phyloP scores from a whole-genome alignment of 2,888 invertebrate species.

The Baccha elongata region DNA sequence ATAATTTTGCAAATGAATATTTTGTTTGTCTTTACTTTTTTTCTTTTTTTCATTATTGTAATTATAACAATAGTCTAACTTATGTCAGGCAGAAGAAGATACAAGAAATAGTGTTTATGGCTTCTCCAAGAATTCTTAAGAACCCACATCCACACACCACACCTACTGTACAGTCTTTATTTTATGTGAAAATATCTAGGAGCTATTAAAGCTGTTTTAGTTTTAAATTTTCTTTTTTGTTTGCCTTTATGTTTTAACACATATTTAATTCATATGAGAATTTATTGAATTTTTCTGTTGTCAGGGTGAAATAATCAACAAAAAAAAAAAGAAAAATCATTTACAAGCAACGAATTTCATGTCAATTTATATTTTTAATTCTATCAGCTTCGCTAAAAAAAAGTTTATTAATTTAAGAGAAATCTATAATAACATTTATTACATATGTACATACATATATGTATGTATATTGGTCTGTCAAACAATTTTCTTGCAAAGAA shows the following conservation, averaged over 20 bases:
- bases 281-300: no score
- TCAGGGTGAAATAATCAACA: no score
- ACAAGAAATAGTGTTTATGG: constrained; percentile 43
- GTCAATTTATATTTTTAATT: no score
- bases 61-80: not conserved
- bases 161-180: no score
- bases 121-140: constrained; percentile 36
- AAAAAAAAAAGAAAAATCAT: no score
- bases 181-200: not conserved
- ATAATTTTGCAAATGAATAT: constrained; percentile 11
- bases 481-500: no score
- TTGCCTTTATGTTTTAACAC: not conserved
- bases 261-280: not conserved
- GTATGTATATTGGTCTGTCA: no score
- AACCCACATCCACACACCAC: not conserved
- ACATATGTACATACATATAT: no score
- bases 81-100: constrained; percentile 10
- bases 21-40: not conserved
- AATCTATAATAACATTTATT: no score
- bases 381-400: no score
- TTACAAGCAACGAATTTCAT: no score
- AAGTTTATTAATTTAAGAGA: no score
- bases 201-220: constrained; percentile 36
- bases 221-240: not conserved
- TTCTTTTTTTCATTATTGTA: not conserved